Percentiles rank a stretch among this genome's conserved stretches.
Evolutionary conservation across 2,888 invertebrate species (phyloP).

Genomic region (Plagodis dolabraria): DNA sequence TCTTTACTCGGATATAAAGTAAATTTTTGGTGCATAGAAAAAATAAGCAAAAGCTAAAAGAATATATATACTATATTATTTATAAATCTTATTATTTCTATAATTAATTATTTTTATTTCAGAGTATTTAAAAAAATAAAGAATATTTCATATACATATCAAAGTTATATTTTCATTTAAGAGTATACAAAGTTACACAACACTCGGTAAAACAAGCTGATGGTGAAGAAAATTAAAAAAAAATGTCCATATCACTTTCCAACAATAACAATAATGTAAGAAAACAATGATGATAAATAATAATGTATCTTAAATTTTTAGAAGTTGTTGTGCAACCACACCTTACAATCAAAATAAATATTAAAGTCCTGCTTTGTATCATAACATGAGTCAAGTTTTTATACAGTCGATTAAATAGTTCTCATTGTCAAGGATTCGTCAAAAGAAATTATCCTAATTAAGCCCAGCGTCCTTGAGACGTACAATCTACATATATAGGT

Average conservation of each 20-base stretch:
- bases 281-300: too few species aligned
- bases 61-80: conserved; percentile 54
- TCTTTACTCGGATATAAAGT: conserved; percentile 41
- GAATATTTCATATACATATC: conserved; percentile 56
- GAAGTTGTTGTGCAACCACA: too few species aligned
- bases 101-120: conserved; percentile 35
- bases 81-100: conserved; percentile 39
- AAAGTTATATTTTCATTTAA: conserved; percentile 52
- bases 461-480: background rate
- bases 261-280: too few species aligned
- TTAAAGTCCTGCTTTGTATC: conserved; percentile 43
- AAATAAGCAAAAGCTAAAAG: conserved; percentile 53
- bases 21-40: conserved; percentile 62
- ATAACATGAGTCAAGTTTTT: background rate
- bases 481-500: too few species aligned
- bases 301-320: too few species aligned
- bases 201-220: too few species aligned
- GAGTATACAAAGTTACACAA: conserved; percentile 31
- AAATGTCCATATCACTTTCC: too few species aligned
- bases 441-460: background rate
- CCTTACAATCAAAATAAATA: conserved; percentile 1
- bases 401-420: background rate
- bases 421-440: background rate
- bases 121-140: conserved; percentile 50
- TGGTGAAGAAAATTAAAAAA: too few species aligned